phyloP scores from a whole-genome alignment of 1,140 invertebrate genomes.

The Diachasmimorpha longicaudata region DNA sequence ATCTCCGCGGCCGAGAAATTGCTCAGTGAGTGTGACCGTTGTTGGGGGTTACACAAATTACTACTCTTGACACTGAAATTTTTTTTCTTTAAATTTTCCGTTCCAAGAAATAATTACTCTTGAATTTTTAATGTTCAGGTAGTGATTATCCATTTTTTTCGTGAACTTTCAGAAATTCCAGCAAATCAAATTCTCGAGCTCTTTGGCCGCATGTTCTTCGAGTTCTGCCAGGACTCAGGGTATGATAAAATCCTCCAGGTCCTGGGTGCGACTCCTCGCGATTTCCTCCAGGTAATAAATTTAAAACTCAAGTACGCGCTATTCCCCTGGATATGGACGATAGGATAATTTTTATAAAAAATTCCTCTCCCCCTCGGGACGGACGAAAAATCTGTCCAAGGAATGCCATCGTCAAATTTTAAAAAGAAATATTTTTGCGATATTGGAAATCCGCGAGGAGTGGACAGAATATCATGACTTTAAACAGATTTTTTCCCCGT shows the following conservation, averaged over 20 bases:
- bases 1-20: conserved; percentile 89
- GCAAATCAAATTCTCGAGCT: conserved; percentile 89
- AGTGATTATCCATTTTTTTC: too few relatives aligned
- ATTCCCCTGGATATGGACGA: too few relatives aligned
- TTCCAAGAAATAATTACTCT: too few relatives aligned
- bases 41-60: background rate
- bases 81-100: too few relatives aligned
- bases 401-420: too few relatives aligned
- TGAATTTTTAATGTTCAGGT: too few relatives aligned
- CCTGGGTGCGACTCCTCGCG: conserved; percentile 87
- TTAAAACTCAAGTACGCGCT: background rate
- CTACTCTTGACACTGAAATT: too few relatives aligned
- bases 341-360: too few relatives aligned
- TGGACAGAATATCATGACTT: background rate
- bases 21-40: conserved; percentile 73
- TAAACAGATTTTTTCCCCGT: background rate
- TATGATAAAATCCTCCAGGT: conserved; percentile 94
- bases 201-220: conserved; percentile 93
- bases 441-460: too few relatives aligned
- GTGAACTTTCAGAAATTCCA: conserved; percentile 76
- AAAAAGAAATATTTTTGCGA: too few relatives aligned
- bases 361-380: too few relatives aligned
- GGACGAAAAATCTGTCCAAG: too few relatives aligned
- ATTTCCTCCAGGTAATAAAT: conserved; percentile 82
- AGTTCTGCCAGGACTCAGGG: conserved; percentile 93